Conservation (phyloP, 2,888 invertebrate genomes). For the Cryptosula pallasiana region DNA sequence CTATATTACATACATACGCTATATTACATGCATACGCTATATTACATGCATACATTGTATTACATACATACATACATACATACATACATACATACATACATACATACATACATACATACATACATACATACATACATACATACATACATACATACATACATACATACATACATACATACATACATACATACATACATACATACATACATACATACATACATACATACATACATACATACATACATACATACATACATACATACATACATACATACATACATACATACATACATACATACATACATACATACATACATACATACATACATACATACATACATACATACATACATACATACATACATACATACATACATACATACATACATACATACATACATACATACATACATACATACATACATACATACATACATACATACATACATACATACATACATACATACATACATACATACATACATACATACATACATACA, state of each 20-base stretch:
- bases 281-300: neutral
- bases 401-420: neutral
- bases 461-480: conserved; percentile 10
- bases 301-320: neutral
- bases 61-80: neutral
- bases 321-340: neutral
- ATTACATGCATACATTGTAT: neutral
- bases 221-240: neutral
- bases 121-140: neutral
- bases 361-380: neutral
- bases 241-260: neutral
- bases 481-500: neutral
- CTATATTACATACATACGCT: neutral
- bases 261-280: neutral
- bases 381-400: neutral
- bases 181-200: neutral
- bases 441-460: neutral
- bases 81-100: neutral
- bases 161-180: neutral
- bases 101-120: neutral
- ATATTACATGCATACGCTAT: neutral
- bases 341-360: neutral
- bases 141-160: neutral
- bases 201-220: neutral
- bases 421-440: neutral